Evolutionary conservation across 2,797 vertebrate genomes (phyloP).

Genomic region (Huso huso): DNA sequence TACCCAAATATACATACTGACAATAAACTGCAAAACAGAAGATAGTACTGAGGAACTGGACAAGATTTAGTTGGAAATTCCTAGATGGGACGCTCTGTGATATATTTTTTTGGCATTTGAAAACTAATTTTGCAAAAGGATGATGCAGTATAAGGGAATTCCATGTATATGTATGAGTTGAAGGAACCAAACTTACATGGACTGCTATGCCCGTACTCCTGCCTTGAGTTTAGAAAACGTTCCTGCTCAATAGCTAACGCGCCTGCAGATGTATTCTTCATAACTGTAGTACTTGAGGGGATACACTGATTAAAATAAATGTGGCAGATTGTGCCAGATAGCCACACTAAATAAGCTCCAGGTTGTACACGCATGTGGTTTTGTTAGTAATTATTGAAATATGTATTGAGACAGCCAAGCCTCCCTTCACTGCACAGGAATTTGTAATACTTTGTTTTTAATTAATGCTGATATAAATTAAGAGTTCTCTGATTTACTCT

Average conservation of each 20-base stretch:
- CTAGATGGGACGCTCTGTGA: not conserved
- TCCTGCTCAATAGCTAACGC: not conserved
- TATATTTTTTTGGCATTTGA: not conserved
- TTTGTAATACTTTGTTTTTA: slow-evolving; percentile 24
- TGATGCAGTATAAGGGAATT: slow-evolving; percentile 8
- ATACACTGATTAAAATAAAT: not conserved
- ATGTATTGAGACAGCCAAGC: slow-evolving; percentile 16
- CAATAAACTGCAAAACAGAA: slow-evolving; percentile 62
- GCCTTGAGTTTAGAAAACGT: not conserved
- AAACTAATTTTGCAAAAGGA: not conserved
- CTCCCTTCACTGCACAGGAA: slow-evolving; percentile 24
- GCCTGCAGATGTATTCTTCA: not conserved
- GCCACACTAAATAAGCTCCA: not conserved
- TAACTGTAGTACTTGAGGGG: not conserved
- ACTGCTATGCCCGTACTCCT: not conserved
- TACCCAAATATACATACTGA: slow-evolving; percentile 45
- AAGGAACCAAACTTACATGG: not conserved
- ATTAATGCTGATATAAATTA: slow-evolving; percentile 27
- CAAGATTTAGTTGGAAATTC: slow-evolving; percentile 36
- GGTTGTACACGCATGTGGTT: slow-evolving; percentile 20
- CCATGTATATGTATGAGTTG: slow-evolving; percentile 20
- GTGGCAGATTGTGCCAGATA: not conserved
- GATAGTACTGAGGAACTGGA: slow-evolving; percentile 38
- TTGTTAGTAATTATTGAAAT: slow-evolving; percentile 27
- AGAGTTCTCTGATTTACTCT: not conserved